Percentiles rank a stretch among this genome's conserved stretches.
These are phyloP conservation scores for Keiferia lycopersicella DNA, from an alignment of 2,888 invertebrate genomes.

Conservation along the genomic window DNA sequence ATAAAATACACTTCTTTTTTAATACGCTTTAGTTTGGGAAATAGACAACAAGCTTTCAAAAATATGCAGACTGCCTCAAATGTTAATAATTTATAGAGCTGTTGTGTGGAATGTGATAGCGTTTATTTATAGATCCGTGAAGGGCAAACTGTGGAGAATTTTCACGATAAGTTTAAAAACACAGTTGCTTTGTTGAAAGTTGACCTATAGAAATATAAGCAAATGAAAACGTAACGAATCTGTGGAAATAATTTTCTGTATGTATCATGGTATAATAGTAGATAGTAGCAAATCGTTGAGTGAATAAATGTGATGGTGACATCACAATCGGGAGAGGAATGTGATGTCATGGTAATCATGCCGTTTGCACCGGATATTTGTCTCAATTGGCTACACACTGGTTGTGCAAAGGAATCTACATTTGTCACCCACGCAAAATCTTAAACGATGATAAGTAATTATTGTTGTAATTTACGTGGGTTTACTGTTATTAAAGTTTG, in stretches of 20 bases:
- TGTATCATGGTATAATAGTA: neutral
- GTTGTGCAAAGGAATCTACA: conserved; percentile 31
- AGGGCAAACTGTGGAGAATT: neutral
- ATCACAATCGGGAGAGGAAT: conserved; percentile 43
- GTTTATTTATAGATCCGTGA: conserved; percentile 1
- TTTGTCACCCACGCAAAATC: conserved; percentile 20
- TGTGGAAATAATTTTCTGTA: neutral
- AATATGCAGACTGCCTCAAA: too few species aligned
- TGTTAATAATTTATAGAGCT: too few species aligned
- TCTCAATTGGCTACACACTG: conserved; percentile 51
- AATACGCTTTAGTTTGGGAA: neutral
- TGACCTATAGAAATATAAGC: neutral
- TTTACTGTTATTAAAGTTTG: neutral
- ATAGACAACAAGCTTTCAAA: neutral
- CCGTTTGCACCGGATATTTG: conserved; percentile 48
- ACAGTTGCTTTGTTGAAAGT: too few species aligned
- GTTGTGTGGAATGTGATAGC: neutral
- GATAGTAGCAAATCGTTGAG: neutral
- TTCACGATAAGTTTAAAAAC: too few species aligned
- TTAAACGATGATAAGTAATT: neutral
- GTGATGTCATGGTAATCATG: conserved; percentile 54
- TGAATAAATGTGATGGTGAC: conserved; percentile 38
- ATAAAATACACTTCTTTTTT: conserved; percentile 18
- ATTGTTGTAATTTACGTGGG: neutral
- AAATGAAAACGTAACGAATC: neutral